Conservation (phyloP, 2,888 invertebrate species). For the Ormyrus pomaceus region DNA sequence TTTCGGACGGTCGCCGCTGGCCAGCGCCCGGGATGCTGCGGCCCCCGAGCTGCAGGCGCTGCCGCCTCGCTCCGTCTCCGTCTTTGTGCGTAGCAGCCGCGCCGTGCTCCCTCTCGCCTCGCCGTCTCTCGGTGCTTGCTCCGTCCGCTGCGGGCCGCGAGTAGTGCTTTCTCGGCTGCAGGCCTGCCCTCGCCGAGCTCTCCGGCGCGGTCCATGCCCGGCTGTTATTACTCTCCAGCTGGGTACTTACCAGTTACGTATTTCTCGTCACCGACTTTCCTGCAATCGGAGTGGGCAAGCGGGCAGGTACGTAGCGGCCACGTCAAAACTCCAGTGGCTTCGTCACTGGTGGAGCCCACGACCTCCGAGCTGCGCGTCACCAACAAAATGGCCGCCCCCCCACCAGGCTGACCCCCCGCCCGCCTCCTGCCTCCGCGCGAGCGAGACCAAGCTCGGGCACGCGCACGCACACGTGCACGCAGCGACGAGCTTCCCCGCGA, state of each 20-base stretch:
- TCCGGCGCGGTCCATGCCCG: constrained; percentile 23
- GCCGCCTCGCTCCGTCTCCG: not conserved
- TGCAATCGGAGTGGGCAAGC: constrained; percentile 95
- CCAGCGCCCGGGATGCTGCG: constrained; percentile 9
- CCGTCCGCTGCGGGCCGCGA: not conserved
- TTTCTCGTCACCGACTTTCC: constrained; percentile 95
- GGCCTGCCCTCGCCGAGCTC: constrained; percentile 12
- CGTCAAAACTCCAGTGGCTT: constrained; percentile 91
- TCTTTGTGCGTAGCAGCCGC: not conserved
- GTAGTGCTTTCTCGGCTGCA: not conserved
- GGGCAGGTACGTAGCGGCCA: constrained; percentile 95
- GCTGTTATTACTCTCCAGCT: constrained; percentile 64
- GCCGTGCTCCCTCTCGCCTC: not conserved
- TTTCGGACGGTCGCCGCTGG: not conserved
- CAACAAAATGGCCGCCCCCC: constrained; percentile 62
- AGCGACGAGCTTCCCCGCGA: not conserved
- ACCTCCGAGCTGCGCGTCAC: constrained; percentile 57
- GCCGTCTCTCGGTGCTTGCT: not conserved
- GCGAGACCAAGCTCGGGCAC: constrained; percentile 6
- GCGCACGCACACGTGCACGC: constrained; percentile 48
- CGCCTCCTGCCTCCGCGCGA: constrained; percentile 3
- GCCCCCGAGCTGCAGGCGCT: not conserved
- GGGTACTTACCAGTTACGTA: constrained; percentile 94
- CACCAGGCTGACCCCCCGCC: constrained; percentile 17
- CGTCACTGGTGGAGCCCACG: constrained; percentile 84